Evolutionary conservation across 2,888 invertebrate genomes (phyloP), one percentile per base, ranked within the genome.

Genomic region (Biston stratarius): DNA sequence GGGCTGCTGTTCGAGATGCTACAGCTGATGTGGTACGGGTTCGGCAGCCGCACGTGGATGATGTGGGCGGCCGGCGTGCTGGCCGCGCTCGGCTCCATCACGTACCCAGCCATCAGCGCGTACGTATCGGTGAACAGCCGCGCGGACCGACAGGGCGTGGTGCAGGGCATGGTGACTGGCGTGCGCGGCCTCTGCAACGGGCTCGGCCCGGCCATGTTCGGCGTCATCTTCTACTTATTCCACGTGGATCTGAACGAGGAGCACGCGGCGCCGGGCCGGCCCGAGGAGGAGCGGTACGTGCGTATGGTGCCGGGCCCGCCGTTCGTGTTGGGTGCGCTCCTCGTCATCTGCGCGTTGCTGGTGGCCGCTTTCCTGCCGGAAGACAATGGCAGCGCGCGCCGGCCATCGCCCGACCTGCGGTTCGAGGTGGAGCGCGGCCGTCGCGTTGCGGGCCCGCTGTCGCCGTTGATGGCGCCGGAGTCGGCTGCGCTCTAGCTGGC

Each of bases 61-160:
- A 99, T 99, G 98, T 99, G 99, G 99, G 97, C 98, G 47, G 99
- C 99, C 10, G 99, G 99, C 62, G 96, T 99, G 75, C 94, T 99
- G 75, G 99, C 99, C 45, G 98, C 99, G 12, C 95, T 99, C 77
- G 99, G 98, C 71, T 98, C 98, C 75, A 97, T 99, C 78, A 99
- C 99, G 5, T 99, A 99, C 94, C 99, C 99, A 44, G 99, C 99
- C 63, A 99, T 99, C 84, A 99, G 99, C 89, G 98, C 99, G 45
- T 99, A 99, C 91, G 99, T 99, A 63, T 99, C 99, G 12, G 97
- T 99, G 83, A 99, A 99, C 91, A 98, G 99, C 74, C 97, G 98
- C 83, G 97, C 98, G n/a, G 99, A 99, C 90, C 96, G 99, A 83
- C 99, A 99, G 94, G 99, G 97, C 66, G 96, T 98, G 44, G 98